A percentile compares a stretch with the other conserved stretches of the same genome.
These are phyloP conservation scores for Unio delphinus DNA, from an alignment of 2,888 invertebrate genomes.

Conservation along the genomic window DNA sequence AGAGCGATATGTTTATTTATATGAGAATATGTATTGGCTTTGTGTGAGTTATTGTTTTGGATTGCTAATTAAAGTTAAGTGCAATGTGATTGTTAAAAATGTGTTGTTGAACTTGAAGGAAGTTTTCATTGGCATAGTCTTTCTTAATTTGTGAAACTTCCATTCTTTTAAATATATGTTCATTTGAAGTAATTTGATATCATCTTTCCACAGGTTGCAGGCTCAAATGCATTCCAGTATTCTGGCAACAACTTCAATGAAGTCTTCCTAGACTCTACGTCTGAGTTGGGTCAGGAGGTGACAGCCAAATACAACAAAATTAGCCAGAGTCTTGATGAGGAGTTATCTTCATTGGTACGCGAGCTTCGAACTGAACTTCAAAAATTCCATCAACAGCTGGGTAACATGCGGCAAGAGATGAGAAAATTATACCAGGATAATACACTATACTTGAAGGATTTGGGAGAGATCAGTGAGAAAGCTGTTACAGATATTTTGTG, in stretches of 20 bases:
- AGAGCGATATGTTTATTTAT: too few relatives aligned
- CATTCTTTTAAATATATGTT: too few relatives aligned
- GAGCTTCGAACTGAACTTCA: slow-evolving; percentile 34
- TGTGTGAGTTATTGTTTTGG: too few relatives aligned
- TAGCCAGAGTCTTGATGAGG: slow-evolving; percentile 39
- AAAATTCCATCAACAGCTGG: slow-evolving; percentile 28
- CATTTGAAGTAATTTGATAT: too few relatives aligned
- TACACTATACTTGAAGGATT: slow-evolving; percentile 42
- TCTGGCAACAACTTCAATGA: slow-evolving; percentile 24
- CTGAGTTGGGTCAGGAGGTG: slow-evolving; percentile 34
- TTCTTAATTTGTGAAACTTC: too few relatives aligned
- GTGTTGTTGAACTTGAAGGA: too few relatives aligned
- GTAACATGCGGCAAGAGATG: slow-evolving; percentile 35
- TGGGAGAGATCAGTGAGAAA: slow-evolving; percentile 32
- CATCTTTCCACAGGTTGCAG: too few relatives aligned
- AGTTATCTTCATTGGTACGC: slow-evolving; percentile 38
- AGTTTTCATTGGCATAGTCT: too few relatives aligned
- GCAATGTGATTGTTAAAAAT: too few relatives aligned
- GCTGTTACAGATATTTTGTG: slow-evolving; percentile 34
- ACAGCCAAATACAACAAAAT: slow-evolving; percentile 43
- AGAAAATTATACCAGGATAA: slow-evolving; percentile 47
- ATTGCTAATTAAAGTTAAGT: too few relatives aligned
- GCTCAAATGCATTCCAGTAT: slow-evolving; percentile 20
- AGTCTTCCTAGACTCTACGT: slow-evolving; percentile 19
- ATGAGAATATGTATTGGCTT: too few relatives aligned